Evolutionary conservation across 2,113 vertebrate genomes (phyloP), one percentile per base, ranked within the genome.

Genomic region (Desmodus rotundus): DNA sequence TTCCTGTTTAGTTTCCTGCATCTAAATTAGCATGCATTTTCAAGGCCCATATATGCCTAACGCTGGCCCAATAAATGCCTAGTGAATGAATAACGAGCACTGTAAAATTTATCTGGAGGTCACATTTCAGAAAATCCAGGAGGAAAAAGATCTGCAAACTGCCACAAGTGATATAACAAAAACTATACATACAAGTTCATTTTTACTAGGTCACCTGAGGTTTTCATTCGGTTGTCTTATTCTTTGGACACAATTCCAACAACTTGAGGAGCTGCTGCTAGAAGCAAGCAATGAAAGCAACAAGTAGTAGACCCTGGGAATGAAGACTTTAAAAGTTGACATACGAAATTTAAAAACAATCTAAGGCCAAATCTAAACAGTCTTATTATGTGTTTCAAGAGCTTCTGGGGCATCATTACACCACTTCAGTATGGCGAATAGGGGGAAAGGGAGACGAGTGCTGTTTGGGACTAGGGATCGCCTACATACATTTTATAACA

Each of bases 61-160:
- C 43, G 24, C 41, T 61, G 81, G 50, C 58, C 17, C 38, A 43
- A 33, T 70, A 89, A 95, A 92, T 61, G n/a, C 36, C 76, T 95
- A 78, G 78, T 91, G 54, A 96, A 88, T 87, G 63, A 94, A 43
- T 83, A 93, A 97, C 9, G 0, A 93, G 88, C 83, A 22, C n/a
- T 33, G 2, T 28, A 47, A 41, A 10, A 82, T 28, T 93, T 54
- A 81, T 33, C 31, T 81, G 41, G 58, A 93, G 58, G 54, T 85
- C 72, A 88, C 67, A 96, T 52, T 94, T 96, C 84, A 93, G 52
- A 93, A 95, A 91, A 92, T 80, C 50, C 43, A 38, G 26, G 80
- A 61, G 28, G 38, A 80, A 61, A 88, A 90, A 58, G 8, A 50
- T 77, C 58, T 36, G 52, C 58, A 81, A 89, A 67, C 14, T 61